Base-by-base conservation (phyloP, 2,888 invertebrate genomes). In the Drosophila percnosoma region DNA sequence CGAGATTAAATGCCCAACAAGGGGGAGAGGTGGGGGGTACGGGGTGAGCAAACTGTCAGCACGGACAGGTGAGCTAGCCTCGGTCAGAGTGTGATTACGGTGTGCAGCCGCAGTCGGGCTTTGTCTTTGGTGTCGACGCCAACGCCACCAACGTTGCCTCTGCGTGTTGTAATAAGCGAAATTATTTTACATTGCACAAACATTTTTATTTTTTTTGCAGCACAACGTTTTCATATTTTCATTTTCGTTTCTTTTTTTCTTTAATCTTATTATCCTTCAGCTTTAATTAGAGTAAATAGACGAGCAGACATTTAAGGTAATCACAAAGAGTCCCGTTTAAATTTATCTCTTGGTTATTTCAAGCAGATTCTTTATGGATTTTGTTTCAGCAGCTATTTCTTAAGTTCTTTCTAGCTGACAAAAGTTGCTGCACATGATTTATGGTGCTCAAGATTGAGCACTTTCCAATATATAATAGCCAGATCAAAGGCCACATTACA, bases 1-100 rank as follows among this genome's bases (percentile, higher is more conserved):
- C 80, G 80, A 86, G 85, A 86, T 86, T 86, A 86, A 86, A 86
- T 86, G 82, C 73, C 65, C 78, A 34, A 75, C 55, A 27, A 8
- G 40, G 18, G 0, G 13, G 3, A 21, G 4, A 10, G 11, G 7
- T 7, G 38, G n/a, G 24, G 15, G 15, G 18, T n/a, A 29, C 42
- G 54, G 52, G 38, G 0, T 45, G 4, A 45, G 40, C 61, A 69
- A 48, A 45, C 66, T 72, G 74, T 84, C 85, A 70, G 60, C 64
- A 64, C 66, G 82, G 82, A 76, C 87, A 79, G 85, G 73, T 87
- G 63, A 55, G 34, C 42, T 58, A 55, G 58, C 58, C 63, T 78
- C 62, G 73, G 83, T 74, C 74, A 64, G 76, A 73, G 70, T 73
- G 80, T 77, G 82, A 89, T 89, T 86, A 83, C 66, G 55, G 61